A percentile compares a stretch with the other conserved stretches of the same genome.
Conservation (phyloP, 2,888 invertebrate genomes). For the Lottia gigantea region DNA sequence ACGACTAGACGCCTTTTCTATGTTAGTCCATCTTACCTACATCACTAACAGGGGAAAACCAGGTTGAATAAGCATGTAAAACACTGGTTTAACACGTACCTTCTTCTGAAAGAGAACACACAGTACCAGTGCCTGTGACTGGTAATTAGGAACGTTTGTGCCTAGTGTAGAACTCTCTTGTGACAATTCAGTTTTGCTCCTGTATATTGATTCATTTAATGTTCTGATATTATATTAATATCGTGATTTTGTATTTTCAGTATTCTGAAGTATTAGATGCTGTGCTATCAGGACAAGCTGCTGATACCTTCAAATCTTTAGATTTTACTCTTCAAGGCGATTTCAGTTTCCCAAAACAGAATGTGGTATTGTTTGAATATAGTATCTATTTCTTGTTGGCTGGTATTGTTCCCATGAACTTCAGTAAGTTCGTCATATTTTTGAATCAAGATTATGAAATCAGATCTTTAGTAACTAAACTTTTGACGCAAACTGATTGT, state of each 20-base stretch:
- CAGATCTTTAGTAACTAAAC: too few species aligned
- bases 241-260: constrained; percentile 32
- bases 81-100: too few species aligned
- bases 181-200: background rate
- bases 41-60: too few species aligned
- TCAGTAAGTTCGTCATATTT: constrained; percentile 34
- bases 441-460: background rate
- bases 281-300: constrained; percentile 27
- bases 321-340: constrained; percentile 44
- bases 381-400: constrained; percentile 37
- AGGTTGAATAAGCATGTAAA: too few species aligned
- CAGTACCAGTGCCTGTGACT: too few species aligned
- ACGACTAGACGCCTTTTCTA: too few species aligned
- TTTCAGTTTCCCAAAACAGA: constrained; percentile 38
- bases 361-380: constrained; percentile 36
- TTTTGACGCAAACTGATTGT: too few species aligned
- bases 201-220: background rate
- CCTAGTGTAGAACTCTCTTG: too few species aligned
- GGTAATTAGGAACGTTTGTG: too few species aligned
- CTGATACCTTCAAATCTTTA: constrained; percentile 41
- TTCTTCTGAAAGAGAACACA: too few species aligned
- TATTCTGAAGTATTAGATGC: constrained; percentile 43
- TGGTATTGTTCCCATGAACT: constrained; percentile 41
- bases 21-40: too few species aligned
- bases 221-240: too few species aligned